Evolutionary conservation across 2,113 vertebrate species (phyloP).

Genomic region (Taurulus bubalis): DNA sequence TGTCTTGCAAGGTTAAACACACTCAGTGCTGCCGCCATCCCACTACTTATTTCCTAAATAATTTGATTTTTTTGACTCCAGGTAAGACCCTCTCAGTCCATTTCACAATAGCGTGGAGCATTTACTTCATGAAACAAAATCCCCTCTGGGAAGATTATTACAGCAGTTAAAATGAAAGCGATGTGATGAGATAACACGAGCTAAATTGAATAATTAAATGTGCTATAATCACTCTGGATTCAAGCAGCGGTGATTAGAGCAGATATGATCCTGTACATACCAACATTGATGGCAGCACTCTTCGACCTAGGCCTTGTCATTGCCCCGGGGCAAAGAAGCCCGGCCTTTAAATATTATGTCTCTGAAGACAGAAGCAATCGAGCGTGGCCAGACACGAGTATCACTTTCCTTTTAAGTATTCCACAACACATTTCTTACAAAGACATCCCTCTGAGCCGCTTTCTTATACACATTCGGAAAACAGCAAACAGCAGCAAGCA

Average conservation of each 20-base stretch:
- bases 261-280: slow-evolving; percentile 42
- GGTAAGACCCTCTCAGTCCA: slow-evolving; percentile 5
- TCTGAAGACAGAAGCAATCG: slow-evolving; percentile 74
- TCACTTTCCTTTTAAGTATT: slow-evolving; percentile 56
- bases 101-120: slow-evolving; percentile 36
- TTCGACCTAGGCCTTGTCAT: slow-evolving; percentile 74
- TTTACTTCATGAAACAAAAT: slow-evolving; percentile 47
- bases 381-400: slow-evolving; percentile 50
- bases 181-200: slow-evolving; percentile 55
- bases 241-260: slow-evolving; percentile 43
- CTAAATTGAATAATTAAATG: slow-evolving; percentile 66
- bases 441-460: slow-evolving; percentile 49
- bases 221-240: slow-evolving; percentile 40
- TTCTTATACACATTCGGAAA: slow-evolving; percentile 25
- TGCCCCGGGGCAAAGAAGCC: slow-evolving; percentile 75
- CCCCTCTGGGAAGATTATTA: slow-evolving; percentile 38
- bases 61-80: slow-evolving; percentile 17
- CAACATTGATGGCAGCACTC: neutral
- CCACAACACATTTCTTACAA: slow-evolving; percentile 35
- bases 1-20: slow-evolving; percentile 18
- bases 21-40: neutral
- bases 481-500: slow-evolving; percentile 42
- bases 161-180: slow-evolving; percentile 45
- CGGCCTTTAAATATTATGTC: slow-evolving; percentile 59
- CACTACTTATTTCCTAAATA: slow-evolving; percentile 23